phyloP scores from a whole-genome alignment of 2,797 vertebrate genomes.

The Atherinosoma microstoma region DNA sequence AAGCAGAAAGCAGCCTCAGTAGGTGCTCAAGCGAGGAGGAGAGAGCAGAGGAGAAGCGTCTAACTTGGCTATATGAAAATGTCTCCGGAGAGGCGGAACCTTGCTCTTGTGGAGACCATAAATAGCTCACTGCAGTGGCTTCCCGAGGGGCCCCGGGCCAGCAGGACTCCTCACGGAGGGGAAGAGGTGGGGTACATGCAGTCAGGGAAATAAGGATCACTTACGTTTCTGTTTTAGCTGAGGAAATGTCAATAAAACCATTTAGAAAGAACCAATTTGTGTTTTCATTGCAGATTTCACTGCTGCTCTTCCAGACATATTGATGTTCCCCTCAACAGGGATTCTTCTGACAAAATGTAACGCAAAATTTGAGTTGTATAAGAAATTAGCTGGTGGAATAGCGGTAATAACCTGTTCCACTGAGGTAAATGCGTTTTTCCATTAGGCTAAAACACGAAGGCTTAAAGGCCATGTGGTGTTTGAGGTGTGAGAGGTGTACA shows the following conservation, averaged over 20 bases:
- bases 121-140: slow-evolving; percentile 81
- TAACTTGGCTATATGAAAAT: slow-evolving; percentile 52
- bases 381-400: slow-evolving; percentile 1
- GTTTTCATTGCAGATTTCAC: not conserved
- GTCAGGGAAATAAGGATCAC: slow-evolving; percentile 10
- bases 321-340: not conserved
- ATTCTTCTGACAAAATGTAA: not conserved
- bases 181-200: not conserved
- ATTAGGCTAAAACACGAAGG: not conserved
- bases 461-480: rapidly evolving
- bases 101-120: slow-evolving; percentile 63
- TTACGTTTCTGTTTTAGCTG: slow-evolving; percentile 25
- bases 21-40: slow-evolving; percentile 47
- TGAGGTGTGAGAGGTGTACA: rapidly evolving
- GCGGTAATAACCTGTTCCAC: not conserved
- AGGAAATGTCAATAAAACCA: not conserved
- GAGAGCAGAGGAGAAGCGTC: slow-evolving; percentile 42
- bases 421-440: not conserved
- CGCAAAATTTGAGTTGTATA: not conserved
- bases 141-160: slow-evolving; percentile 55
- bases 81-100: slow-evolving; percentile 78
- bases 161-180: slow-evolving; percentile 21
- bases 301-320: not conserved
- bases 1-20: slow-evolving; percentile 59
- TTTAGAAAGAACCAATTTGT: not conserved